Conservation (phyloP, 2,888 invertebrate species). For the Drosophila stalkeri region DNA sequence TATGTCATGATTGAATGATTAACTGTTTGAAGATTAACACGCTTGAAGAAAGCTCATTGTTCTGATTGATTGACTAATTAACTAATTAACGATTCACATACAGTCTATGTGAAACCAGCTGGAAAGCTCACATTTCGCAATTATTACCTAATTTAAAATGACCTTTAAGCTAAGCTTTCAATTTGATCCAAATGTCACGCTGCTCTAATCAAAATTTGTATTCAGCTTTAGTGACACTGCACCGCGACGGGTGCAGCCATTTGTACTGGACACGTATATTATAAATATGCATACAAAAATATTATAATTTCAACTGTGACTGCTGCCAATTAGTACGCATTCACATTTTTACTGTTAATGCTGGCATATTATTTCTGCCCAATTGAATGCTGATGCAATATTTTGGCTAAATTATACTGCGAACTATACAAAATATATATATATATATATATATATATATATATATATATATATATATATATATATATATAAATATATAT, state of each 20-base stretch:
- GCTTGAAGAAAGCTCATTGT: too few species aligned
- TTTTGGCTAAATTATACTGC: slow-evolving; percentile 34
- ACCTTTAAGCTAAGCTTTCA: neutral
- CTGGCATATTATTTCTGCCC: slow-evolving; percentile 72
- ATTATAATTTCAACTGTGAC: slow-evolving; percentile 52
- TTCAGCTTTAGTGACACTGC: slow-evolving; percentile 10
- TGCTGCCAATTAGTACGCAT: slow-evolving; percentile 69
- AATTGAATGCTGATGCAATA: slow-evolving; percentile 65
- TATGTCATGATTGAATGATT: neutral
- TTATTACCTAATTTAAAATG: slow-evolving; percentile 1
- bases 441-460: neutral
- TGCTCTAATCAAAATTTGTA: slow-evolving; percentile 25
- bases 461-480: neutral
- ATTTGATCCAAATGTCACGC: neutral
- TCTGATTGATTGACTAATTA: neutral
- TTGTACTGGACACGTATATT: neutral
- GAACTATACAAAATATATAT: slow-evolving; percentile 8
- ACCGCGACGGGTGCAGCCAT: neutral
- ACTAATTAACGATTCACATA: neutral
- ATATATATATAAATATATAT: neutral
- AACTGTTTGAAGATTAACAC: neutral
- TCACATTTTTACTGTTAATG: slow-evolving; percentile 60
- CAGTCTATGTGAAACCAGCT: neutral
- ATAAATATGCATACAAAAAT: slow-evolving; percentile 25
- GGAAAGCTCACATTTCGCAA: neutral